Conservation (phyloP, 2,797 vertebrate genomes). For the Telmatherina bonti region DNA sequence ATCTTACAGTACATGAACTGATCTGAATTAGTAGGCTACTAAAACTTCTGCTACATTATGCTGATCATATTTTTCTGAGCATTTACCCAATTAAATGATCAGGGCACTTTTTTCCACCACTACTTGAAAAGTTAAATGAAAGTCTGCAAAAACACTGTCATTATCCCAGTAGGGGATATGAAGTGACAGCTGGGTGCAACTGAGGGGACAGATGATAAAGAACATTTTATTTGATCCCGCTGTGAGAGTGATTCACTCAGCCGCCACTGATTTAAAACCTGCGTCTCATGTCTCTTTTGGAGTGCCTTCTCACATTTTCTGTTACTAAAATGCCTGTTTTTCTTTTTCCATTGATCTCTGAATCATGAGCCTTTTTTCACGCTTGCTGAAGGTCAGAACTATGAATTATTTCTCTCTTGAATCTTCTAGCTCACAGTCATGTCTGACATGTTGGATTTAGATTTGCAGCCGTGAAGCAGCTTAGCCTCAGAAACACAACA, state of each 20-base stretch:
- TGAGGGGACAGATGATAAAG: constrained; percentile 37
- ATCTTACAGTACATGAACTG: not conserved
- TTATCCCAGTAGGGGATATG: constrained; percentile 8
- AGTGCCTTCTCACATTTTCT: constrained; percentile 29
- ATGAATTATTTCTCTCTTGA: constrained; percentile 54
- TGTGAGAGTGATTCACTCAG: constrained; percentile 43
- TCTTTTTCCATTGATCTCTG: constrained; percentile 43
- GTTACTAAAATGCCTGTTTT: constrained; percentile 23
- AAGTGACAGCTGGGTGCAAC: constrained; percentile 12
- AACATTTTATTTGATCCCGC: constrained; percentile 37
- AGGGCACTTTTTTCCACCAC: not conserved
- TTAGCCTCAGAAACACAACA: constrained; percentile 30
- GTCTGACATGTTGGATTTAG: constrained; percentile 33
- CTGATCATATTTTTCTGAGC: not conserved
- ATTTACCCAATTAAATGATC: constrained; percentile 4
- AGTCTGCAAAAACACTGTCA: constrained; percentile 7
- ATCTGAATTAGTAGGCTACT: not conserved
- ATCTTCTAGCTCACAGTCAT: constrained; percentile 17
- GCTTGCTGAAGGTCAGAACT: constrained; percentile 59
- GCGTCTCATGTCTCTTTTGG: constrained; percentile 24
- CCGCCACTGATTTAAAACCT: constrained; percentile 40
- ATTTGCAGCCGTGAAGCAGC: constrained; percentile 20
- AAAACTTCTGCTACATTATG: not conserved
- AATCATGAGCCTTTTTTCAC: constrained; percentile 44
- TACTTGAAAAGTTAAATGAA: not conserved